These are phyloP conservation scores for Glareola pratincola DNA, from an alignment of 2,113 vertebrate genomes.

Conservation along the genomic window DNA sequence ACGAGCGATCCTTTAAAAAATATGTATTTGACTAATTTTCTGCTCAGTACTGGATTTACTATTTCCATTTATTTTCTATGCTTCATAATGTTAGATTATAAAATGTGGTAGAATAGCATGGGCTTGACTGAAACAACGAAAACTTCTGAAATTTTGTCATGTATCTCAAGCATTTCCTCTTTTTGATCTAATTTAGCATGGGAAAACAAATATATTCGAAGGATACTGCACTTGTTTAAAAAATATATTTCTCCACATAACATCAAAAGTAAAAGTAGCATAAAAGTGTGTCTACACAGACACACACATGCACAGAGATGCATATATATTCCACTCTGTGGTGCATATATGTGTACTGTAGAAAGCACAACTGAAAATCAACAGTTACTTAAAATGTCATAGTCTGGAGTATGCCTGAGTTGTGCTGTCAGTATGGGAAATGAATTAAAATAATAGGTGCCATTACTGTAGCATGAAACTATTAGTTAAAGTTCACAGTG, in stretches of 20 bases:
- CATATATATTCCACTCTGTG: not conserved
- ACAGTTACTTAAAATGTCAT: constrained; percentile 47
- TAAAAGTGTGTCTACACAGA: not conserved
- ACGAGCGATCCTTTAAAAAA: not conserved
- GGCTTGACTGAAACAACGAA: not conserved
- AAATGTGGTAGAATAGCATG: not conserved
- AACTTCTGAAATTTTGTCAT: not conserved
- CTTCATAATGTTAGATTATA: not conserved
- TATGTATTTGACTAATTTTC: not conserved
- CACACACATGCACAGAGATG: not conserved
- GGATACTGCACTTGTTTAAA: not conserved
- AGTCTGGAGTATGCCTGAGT: constrained; percentile 28
- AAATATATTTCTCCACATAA: not conserved
- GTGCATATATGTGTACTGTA: not conserved
- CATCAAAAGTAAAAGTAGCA: not conserved
- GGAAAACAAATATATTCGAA: not conserved
- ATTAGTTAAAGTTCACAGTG: constrained; percentile 62
- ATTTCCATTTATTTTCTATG: not conserved
- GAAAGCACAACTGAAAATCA: constrained; percentile 47
- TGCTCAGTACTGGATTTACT: not conserved
- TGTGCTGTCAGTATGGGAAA: constrained; percentile 39
- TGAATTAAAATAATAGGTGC: constrained; percentile 56
- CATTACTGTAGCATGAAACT: constrained; percentile 55
- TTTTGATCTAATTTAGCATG: not conserved
- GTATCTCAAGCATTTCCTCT: not conserved